Evolutionary conservation across 2,113 vertebrate species (phyloP).

Genomic region (Cricetomys ansorgei): DNA sequence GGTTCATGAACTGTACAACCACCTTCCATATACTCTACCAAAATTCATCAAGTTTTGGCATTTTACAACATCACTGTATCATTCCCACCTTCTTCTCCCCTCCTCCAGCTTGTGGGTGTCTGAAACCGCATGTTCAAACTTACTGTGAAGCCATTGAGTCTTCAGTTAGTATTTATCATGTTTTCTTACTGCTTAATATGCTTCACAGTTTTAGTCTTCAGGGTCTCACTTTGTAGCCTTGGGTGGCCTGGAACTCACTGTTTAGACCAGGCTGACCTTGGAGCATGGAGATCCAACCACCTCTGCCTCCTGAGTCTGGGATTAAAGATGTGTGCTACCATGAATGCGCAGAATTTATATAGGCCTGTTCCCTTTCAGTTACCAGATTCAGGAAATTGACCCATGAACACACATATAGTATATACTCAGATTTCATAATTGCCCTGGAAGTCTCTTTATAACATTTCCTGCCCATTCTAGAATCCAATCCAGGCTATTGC

Average conservation of each 20-base stretch:
- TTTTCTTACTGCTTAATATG: background rate
- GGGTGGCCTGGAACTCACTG: background rate
- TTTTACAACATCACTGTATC: background rate
- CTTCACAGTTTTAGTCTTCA: background rate
- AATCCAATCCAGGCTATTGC: background rate
- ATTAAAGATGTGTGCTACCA: background rate
- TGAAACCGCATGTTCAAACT: background rate
- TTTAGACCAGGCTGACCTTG: background rate
- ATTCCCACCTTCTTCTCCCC: background rate
- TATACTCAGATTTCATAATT: constrained; percentile 8
- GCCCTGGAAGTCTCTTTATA: background rate
- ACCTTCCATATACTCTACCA: background rate
- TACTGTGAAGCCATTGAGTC: background rate
- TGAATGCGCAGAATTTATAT: background rate
- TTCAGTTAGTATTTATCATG: background rate
- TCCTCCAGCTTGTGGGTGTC: background rate
- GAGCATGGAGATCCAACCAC: background rate
- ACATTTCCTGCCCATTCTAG: background rate
- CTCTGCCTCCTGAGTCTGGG: background rate
- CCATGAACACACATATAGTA: background rate
- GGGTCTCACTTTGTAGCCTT: background rate
- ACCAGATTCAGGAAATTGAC: background rate
- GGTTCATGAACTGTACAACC: background rate
- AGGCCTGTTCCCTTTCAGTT: background rate
- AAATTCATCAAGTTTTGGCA: constrained; percentile 1